phyloP scores from a whole-genome alignment of 1,140 invertebrate genomes.

The Caenorhabditis latens region DNA sequence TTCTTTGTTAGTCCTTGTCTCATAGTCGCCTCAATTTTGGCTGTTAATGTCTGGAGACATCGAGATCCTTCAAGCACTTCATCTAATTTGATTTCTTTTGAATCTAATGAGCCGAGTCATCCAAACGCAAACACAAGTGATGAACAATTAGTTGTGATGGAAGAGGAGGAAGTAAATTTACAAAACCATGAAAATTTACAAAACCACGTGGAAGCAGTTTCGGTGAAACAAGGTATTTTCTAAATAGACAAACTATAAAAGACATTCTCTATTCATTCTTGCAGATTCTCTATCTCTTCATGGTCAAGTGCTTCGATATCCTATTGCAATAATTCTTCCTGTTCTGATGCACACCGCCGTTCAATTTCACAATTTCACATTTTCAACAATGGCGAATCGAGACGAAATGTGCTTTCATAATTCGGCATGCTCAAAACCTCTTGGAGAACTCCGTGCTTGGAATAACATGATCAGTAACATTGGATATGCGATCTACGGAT shows the following conservation, averaged over 20 bases:
- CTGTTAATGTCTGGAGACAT: background rate
- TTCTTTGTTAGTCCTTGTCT: background rate
- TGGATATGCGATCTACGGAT: constrained; percentile 32
- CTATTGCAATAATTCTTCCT: background rate
- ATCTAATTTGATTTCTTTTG: background rate
- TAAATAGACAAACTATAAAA: no score
- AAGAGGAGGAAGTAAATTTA: background rate
- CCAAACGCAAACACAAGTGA: no score
- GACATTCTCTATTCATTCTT: background rate
- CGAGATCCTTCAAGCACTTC: background rate
- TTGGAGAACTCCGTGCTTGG: constrained; percentile 20
- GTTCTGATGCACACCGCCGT: constrained; percentile 2
- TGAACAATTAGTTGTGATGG: background rate
- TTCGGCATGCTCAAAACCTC: background rate
- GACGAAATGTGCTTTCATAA: constrained; percentile 54
- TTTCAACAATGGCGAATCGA: constrained; percentile 14
- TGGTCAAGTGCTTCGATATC: background rate
- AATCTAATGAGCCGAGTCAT: background rate
- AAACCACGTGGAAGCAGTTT: background rate
- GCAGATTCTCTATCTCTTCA: constrained; percentile 17
- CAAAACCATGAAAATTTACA: background rate
- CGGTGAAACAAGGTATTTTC: background rate
- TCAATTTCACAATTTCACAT: background rate
- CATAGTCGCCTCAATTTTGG: background rate
- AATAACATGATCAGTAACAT: constrained; percentile 51